Conservation (phyloP, 2,888 invertebrate species). For the Fissipunctia ypsillon region DNA sequence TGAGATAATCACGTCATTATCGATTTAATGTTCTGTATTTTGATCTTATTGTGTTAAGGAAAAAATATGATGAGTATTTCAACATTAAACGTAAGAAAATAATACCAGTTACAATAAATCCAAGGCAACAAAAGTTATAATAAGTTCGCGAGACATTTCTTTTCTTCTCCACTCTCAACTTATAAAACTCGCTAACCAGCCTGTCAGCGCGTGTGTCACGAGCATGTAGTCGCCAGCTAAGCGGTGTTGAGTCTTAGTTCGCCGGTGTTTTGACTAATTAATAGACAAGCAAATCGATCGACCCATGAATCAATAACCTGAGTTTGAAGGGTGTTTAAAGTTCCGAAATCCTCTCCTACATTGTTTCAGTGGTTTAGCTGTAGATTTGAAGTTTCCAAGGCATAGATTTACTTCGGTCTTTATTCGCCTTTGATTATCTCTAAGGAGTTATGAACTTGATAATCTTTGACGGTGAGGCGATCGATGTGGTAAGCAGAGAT, state of each 20-base stretch:
- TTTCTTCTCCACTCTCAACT: not conserved
- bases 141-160: slow-evolving; percentile 21
- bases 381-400: slow-evolving; percentile 48
- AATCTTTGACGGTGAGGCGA: slow-evolving; percentile 46
- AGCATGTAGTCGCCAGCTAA: slow-evolving; percentile 32
- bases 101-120: slow-evolving; percentile 10
- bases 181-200: slow-evolving; percentile 31
- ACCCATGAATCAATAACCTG: slow-evolving; percentile 34
- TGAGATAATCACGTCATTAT: no score
- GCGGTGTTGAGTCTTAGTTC: slow-evolving; percentile 19
- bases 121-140: slow-evolving; percentile 21
- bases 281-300: slow-evolving; percentile 50
- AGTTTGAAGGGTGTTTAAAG: slow-evolving; percentile 52
- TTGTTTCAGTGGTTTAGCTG: slow-evolving; percentile 47
- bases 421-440: slow-evolving; percentile 58
- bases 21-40: not conserved
- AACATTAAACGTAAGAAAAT: not conserved
- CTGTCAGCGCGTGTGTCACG: slow-evolving; percentile 39
- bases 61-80: not conserved
- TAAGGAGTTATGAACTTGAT: slow-evolving; percentile 53
- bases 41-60: not conserved
- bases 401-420: slow-evolving; percentile 46
- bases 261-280: slow-evolving; percentile 53
- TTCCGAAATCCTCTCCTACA: slow-evolving; percentile 35
- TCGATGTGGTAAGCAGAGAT: slow-evolving; percentile 27